phyloP scores from a whole-genome alignment of 2,888 invertebrate species.

The Pseudanteris insignis region DNA sequence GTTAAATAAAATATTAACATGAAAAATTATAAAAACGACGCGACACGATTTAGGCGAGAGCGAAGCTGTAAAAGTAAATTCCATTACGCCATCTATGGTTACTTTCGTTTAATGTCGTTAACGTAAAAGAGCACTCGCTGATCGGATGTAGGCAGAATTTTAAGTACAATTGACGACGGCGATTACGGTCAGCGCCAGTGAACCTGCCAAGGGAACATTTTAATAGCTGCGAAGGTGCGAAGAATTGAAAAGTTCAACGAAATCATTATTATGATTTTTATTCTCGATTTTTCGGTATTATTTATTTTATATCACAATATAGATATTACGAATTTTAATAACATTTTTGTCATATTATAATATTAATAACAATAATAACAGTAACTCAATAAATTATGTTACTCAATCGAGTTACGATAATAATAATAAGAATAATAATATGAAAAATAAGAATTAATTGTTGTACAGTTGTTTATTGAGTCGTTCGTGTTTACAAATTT shows the following conservation, averaged over 20 bases:
- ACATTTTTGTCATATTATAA: too few species aligned
- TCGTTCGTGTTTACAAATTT: too few species aligned
- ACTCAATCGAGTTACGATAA: too few species aligned
- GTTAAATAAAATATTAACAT: too few species aligned
- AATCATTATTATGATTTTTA: not conserved
- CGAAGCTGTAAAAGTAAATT: slow-evolving; percentile 60
- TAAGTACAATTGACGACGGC: slow-evolving; percentile 35
- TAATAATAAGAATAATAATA: too few species aligned
- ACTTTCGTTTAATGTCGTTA: slow-evolving; percentile 55
- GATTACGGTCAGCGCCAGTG: slow-evolving; percentile 34
- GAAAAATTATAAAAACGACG: too few species aligned
- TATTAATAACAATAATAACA: too few species aligned
- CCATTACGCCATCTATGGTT: slow-evolving; percentile 52
- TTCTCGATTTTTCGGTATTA: not conserved
- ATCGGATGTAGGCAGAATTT: slow-evolving; percentile 41
- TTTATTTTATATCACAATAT: too few species aligned
- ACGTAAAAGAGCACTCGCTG: slow-evolving; percentile 36
- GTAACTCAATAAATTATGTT: too few species aligned
- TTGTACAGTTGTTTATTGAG: too few species aligned
- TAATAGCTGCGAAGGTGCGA: slow-evolving; percentile 7
- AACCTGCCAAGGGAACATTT: slow-evolving; percentile 16
- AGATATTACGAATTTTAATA: too few species aligned
- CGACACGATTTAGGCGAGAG: slow-evolving; percentile 52
- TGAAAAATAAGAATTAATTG: too few species aligned
- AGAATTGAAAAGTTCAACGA: slow-evolving; percentile 4